Base-by-base conservation (phyloP, 2,113 vertebrate species). In the Prinia subflava region DNA sequence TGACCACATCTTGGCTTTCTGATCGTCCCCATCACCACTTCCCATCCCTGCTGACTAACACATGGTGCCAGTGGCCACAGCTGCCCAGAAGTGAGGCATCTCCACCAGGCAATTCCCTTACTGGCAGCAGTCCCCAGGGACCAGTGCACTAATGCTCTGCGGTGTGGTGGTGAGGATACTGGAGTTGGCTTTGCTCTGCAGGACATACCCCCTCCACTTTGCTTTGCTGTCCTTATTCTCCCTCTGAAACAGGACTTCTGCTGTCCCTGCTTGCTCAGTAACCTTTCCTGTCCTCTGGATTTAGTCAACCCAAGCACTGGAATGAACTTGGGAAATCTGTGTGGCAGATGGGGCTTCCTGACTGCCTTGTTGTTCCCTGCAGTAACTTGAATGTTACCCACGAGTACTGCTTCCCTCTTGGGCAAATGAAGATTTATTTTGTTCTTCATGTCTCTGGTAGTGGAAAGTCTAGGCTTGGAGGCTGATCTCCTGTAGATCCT, bases 11-110 rank as follows among this genome's bases (percentile, higher is more conserved):
- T 70, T 77, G 33, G 35, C 23, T 83, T 67, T 79, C 68, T 70
- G 33, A 28, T 65, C 0, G 0, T 9, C 12, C 14, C 27, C 22
- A 52, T 69, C 20, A 3, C 18, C 33, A n/a, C 11, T n/a, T 91
- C 50, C 59, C 35, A 60, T 33, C 33, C 16, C 47, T 52, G 30
- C 24, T 57, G 56, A 33, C 56, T 39, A 13, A 25, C 14, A 19
- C 1, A 4, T 15, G n/a, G 20, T 84, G 27, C 60, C 83, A 87
- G 39, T 7, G 4, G 18, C 64, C 3, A 1, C 0, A 0, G 18
- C 52, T 84, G 49, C 73, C 33, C 22, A 46, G 78, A 75, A 75
- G 15, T 42, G 67, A 87, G 47, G 19, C 47, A 27, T 68, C 13
- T 91, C 50, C 47, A 73, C 3, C 0, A 0, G 67, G 42, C 14